phyloP scores from a whole-genome alignment of 2,888 invertebrate genomes.

The Cremastobaeus sp. region DNA sequence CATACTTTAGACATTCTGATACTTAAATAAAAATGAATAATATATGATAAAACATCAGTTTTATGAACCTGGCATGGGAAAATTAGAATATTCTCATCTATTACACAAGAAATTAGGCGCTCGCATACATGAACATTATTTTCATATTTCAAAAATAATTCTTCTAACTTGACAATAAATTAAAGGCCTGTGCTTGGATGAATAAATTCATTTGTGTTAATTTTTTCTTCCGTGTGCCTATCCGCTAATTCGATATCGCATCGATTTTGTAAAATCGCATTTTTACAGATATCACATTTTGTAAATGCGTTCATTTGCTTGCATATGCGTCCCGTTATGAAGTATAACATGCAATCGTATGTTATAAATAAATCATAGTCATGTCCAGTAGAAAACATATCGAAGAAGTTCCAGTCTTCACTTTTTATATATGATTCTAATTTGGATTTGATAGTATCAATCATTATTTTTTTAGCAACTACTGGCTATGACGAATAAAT shows the following conservation, averaged over 20 bases:
- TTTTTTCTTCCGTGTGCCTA: neutral
- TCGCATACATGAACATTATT: neutral
- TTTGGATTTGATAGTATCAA: slow-evolving; percentile 1
- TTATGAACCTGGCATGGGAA: too few relatives aligned
- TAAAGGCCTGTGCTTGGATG: neutral
- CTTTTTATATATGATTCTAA: neutral
- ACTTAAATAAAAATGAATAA: too few relatives aligned
- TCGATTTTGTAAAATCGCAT: too few relatives aligned
- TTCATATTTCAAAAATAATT: neutral
- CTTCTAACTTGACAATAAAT: neutral
- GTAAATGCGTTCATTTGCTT: neutral
- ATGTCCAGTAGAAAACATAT: neutral
- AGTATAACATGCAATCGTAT: neutral
- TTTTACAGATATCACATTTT: neutral
- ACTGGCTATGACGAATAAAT: too few relatives aligned
- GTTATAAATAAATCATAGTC: neutral
- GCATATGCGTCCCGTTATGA: slow-evolving; percentile 2
- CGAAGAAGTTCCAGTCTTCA: slow-evolving; percentile 1
- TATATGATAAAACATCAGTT: too few relatives aligned
- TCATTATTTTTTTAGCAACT: too few relatives aligned
- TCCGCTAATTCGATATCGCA: too few relatives aligned
- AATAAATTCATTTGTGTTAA: neutral
- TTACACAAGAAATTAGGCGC: neutral
- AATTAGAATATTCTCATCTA: neutral
- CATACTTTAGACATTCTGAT: too few relatives aligned